phyloP scores from a whole-genome alignment of 2,113 vertebrate species.

The Athene cunicularia region DNA sequence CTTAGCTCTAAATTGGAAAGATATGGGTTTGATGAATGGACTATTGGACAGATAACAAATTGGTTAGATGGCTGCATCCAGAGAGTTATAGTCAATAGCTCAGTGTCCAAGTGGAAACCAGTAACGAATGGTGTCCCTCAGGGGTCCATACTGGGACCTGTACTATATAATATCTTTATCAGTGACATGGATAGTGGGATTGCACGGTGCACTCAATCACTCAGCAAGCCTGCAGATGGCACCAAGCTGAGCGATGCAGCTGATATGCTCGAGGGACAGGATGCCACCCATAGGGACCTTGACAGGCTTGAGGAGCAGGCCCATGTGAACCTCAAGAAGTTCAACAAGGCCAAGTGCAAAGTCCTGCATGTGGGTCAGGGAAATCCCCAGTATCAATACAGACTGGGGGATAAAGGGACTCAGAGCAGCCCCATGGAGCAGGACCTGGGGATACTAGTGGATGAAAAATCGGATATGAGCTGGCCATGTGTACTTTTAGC shows the following conservation, averaged over 20 bases:
- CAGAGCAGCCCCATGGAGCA: too few species aligned
- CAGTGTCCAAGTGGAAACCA: neutral
- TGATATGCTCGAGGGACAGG: fast-evolving
- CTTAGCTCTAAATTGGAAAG: neutral
- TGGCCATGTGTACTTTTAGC: too few species aligned
- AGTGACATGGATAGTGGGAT: neutral
- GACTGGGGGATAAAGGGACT: too few species aligned
- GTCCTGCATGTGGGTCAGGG: neutral
- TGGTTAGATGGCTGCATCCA: neutral
- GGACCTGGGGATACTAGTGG: too few species aligned
- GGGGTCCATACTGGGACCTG: neutral
- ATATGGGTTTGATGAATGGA: neutral
- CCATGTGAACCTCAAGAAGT: neutral
- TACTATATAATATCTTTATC: neutral
- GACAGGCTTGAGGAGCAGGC: neutral
- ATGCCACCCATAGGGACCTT: neutral
- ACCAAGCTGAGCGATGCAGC: neutral
- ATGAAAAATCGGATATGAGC: too few species aligned
- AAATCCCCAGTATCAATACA: neutral
- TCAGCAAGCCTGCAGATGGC: neutral
- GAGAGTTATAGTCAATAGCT: neutral
- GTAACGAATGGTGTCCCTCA: neutral
- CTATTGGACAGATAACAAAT: neutral
- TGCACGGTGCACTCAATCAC: fast-evolving
- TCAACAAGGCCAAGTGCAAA: neutral